phyloP scores from a whole-genome alignment of 2,797 vertebrate species.

The Poeciliopsis presidionis region DNA sequence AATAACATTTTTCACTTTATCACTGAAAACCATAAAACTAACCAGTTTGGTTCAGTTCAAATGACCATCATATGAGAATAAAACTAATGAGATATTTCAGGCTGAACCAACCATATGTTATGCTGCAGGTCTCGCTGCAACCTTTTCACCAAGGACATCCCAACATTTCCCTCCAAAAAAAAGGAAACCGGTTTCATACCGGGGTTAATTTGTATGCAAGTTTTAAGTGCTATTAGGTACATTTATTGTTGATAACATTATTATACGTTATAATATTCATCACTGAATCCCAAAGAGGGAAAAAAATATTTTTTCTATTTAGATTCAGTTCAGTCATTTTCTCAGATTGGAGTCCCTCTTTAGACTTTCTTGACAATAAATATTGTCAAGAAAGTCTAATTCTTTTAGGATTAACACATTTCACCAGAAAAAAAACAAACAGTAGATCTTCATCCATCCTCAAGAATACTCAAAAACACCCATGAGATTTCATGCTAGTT shows the following conservation, averaged over 20 bases:
- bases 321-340: neutral
- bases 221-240: neutral
- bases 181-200: neutral
- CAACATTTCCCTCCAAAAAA: neutral
- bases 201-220: neutral
- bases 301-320: neutral
- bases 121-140: neutral
- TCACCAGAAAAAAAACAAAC: neutral
- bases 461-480: constrained; percentile 28
- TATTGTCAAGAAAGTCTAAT: neutral
- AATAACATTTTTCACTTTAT: neutral
- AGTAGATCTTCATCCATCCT: constrained; percentile 15
- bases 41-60: neutral
- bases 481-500: constrained; percentile 47
- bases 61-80: neutral
- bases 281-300: neutral
- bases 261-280: neutral
- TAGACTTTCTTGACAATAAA: neutral
- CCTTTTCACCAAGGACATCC: neutral
- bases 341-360: neutral
- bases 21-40: neutral
- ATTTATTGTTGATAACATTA: neutral
- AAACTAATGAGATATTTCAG: neutral
- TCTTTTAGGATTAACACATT: neutral
- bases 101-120: neutral